Evolutionary conservation across 2,888 invertebrate genomes (phyloP).

Genomic region (Tortricodes alternella): DNA sequence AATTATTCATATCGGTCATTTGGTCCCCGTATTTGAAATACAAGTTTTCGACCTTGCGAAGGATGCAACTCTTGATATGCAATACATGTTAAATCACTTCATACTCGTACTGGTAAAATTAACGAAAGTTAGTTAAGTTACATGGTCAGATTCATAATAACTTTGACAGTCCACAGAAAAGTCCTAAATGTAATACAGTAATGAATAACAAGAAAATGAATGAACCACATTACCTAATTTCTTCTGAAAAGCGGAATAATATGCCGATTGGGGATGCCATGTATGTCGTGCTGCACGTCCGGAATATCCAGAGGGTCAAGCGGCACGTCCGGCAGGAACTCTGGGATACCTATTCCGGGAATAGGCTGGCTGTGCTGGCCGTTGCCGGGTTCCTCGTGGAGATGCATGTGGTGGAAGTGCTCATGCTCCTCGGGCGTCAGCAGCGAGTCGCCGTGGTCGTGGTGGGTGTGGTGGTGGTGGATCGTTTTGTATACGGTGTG

Average conservation of each 20-base stretch:
- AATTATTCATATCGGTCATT: too few relatives aligned
- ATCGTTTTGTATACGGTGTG: constrained; percentile 88
- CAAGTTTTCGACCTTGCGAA: too few relatives aligned
- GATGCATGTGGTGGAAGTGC: constrained; percentile 76
- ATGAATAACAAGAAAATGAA: too few relatives aligned
- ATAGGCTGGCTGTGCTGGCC: constrained; percentile 66
- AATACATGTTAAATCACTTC: too few relatives aligned
- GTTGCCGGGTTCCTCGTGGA: constrained; percentile 56
- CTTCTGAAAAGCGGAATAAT: constrained; percentile 58
- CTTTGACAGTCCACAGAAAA: too few relatives aligned
- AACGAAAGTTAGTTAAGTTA: too few relatives aligned
- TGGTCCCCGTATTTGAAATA: too few relatives aligned
- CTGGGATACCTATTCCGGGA: constrained; percentile 66
- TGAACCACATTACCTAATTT: constrained; percentile 50
- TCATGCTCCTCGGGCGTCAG: constrained; percentile 72
- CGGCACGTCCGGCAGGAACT: constrained; percentile 68
- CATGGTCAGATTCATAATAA: too few relatives aligned
- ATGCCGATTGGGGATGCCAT: constrained; percentile 49
- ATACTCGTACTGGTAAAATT: too few relatives aligned
- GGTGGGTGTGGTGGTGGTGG: constrained; percentile 78
- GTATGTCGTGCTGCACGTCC: constrained; percentile 51
- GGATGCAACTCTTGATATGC: too few relatives aligned
- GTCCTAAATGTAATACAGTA: too few relatives aligned
- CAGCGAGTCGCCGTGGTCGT: constrained; percentile 51
- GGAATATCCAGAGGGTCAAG: constrained; percentile 37